phyloP scores from a whole-genome alignment of 2,113 vertebrate species.

The Campylomormyrus numenius region DNA sequence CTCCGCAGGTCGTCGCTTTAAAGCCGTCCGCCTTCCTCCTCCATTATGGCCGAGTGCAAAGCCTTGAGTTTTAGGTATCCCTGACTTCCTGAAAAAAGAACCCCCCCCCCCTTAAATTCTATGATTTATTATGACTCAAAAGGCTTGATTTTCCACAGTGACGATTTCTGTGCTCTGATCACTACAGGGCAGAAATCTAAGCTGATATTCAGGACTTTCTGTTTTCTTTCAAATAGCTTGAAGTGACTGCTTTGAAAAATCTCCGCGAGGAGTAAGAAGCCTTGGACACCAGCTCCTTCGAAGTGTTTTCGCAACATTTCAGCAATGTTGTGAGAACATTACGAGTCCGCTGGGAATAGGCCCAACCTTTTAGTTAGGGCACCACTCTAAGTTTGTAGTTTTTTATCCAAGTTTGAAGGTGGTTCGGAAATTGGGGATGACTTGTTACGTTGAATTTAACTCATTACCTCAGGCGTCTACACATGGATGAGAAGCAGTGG shows the following conservation, averaged over 20 bases:
- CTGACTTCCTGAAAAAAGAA: not conserved
- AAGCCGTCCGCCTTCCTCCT: not conserved
- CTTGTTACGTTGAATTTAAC: not conserved
- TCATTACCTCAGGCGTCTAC: not conserved
- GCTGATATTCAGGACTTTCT: slow-evolving; percentile 21
- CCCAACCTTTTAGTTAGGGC: not conserved
- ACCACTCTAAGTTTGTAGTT: not conserved
- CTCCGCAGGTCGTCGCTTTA: not conserved
- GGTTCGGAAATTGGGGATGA: not conserved
- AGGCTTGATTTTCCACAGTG: slow-evolving; percentile 29
- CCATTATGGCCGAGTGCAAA: not conserved
- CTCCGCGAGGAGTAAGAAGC: not conserved
- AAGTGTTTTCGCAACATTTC: not conserved
- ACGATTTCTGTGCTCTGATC: slow-evolving; percentile 31
- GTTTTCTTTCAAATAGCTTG: slow-evolving; percentile 32
- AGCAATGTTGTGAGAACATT: slow-evolving; percentile 10
- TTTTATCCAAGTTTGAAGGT: not conserved
- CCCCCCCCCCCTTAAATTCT: slow-evolving; percentile 8
- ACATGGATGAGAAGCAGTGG: not conserved
- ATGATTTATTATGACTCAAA: slow-evolving; percentile 37
- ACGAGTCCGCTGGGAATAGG: not conserved
- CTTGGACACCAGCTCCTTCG: not conserved
- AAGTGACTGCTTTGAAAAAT: slow-evolving; percentile 29
- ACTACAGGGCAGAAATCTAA: slow-evolving; percentile 35
- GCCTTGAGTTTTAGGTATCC: not conserved